These are phyloP conservation scores for Catostylus mosaicus DNA, from an alignment of 30 jellyfish, hydroid and myxozoan genomes.

Conservation along the genomic window DNA sequence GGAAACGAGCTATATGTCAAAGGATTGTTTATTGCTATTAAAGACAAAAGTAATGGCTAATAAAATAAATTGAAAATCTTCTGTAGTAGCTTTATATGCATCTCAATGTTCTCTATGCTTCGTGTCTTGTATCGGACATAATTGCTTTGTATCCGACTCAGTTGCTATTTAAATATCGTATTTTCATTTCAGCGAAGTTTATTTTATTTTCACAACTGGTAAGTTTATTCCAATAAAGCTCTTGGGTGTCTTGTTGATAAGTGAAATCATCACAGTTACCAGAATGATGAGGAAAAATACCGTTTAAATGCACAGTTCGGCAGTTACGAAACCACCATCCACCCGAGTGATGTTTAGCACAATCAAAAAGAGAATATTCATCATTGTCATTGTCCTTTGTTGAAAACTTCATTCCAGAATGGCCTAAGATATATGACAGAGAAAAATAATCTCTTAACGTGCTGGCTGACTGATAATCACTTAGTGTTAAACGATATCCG, in stretches of 20 bases:
- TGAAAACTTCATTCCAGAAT: not conserved
- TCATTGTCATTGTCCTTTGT: slow-evolving; percentile 2
- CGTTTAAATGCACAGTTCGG: too few species aligned
- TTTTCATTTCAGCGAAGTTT: not conserved
- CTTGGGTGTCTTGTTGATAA: not conserved
- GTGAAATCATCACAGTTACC: too few species aligned
- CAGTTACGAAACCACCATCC: not conserved
- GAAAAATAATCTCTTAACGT: not conserved
- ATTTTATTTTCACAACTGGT: not conserved
- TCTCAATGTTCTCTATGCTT: too few species aligned
- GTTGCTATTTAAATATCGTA: too few species aligned
- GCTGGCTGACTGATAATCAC: not conserved
- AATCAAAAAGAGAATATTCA: not conserved
- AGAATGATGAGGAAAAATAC: too few species aligned
- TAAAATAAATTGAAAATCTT: too few species aligned
- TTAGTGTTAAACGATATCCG: not conserved
- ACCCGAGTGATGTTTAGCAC: not conserved
- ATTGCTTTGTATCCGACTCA: too few species aligned
- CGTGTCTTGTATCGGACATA: too few species aligned
- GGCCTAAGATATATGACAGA: not conserved
- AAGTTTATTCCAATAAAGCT: not conserved
- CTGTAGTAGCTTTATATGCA: too few species aligned
- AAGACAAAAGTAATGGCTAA: too few species aligned
- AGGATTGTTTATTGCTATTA: too few species aligned
- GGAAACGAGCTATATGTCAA: too few species aligned